phyloP scores from a whole-genome alignment of 2,888 invertebrate species.

The Archips crataeganus region DNA sequence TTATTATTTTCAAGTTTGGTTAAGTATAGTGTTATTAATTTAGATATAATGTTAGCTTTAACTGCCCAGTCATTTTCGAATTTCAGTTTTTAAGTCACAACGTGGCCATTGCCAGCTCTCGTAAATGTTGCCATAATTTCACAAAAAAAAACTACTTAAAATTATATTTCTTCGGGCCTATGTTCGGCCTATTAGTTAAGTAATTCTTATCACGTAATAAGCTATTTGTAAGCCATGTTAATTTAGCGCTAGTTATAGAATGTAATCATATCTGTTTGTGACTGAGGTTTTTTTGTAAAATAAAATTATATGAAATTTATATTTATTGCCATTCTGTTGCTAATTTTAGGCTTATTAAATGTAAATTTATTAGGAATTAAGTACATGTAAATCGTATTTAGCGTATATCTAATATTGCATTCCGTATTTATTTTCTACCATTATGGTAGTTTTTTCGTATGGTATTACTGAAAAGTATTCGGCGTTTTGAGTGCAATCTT shows the following conservation, averaged over 20 bases:
- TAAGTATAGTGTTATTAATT: conserved; percentile 47
- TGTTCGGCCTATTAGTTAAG: conserved; percentile 26
- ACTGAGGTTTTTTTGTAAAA: conserved; percentile 56
- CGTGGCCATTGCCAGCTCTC: conserved; percentile 44
- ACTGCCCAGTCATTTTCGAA: conserved; percentile 22
- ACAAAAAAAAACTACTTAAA: conserved; percentile 26
- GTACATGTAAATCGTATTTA: conserved; percentile 50
- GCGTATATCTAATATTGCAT: conserved; percentile 54
- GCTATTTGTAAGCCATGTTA: conserved; percentile 32
- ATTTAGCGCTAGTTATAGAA: conserved; percentile 36
- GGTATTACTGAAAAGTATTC: conserved; percentile 51
- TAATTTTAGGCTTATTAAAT: conserved; percentile 55
- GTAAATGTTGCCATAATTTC: conserved; percentile 33
- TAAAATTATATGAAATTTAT: conserved; percentile 49
- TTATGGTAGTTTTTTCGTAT: conserved; percentile 50
- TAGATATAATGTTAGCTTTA: conserved; percentile 43
- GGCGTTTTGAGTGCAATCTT: background rate
- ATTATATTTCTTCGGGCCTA: conserved; percentile 15
- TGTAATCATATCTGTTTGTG: conserved; percentile 44
- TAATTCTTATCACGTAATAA: conserved; percentile 33
- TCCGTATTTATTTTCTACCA: conserved; percentile 61
- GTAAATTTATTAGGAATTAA: conserved; percentile 59
- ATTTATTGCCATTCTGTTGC: conserved; percentile 63
- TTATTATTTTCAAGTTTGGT: conserved; percentile 54
- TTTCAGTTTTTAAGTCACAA: conserved; percentile 12